Conservation (phyloP, 2,113 vertebrate species). For the Urocolius indicus region DNA sequence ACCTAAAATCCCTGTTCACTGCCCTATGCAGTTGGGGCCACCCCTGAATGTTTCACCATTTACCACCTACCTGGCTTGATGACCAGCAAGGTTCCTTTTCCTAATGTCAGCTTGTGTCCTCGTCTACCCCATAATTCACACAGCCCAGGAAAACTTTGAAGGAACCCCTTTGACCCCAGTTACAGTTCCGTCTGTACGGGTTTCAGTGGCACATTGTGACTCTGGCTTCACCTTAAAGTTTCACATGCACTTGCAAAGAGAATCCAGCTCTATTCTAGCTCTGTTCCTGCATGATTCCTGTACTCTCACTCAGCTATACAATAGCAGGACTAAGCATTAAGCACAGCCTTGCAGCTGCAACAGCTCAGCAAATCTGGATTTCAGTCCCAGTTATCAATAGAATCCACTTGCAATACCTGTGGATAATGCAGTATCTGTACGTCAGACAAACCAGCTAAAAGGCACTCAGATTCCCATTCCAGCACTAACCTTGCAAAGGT, state of each 20-base stretch:
- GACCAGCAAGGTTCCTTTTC: constrained; percentile 9
- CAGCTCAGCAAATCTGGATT: neutral
- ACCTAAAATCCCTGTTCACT: neutral
- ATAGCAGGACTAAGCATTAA: neutral
- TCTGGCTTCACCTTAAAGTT: neutral
- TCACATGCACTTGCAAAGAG: neutral
- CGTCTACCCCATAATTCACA: neutral
- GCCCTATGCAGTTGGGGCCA: neutral
- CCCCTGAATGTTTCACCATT: neutral
- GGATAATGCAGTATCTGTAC: too few species aligned
- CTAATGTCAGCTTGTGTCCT: neutral
- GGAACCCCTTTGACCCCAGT: neutral
- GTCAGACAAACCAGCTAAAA: too few species aligned
- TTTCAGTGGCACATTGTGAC: neutral
- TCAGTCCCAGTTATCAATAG: accelerated
- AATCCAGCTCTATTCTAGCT: neutral
- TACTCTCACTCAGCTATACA: neutral
- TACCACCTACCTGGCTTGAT: neutral
- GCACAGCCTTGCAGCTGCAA: accelerated
- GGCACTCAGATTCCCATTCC: too few species aligned
- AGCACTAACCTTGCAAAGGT: neutral
- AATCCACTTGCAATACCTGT: too few species aligned
- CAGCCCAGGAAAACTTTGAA: neutral
- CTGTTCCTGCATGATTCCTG: neutral
- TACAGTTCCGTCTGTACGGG: too few species aligned